Base-by-base conservation (phyloP, 2,888 invertebrate species). In the Ophonus ardosiacus region DNA sequence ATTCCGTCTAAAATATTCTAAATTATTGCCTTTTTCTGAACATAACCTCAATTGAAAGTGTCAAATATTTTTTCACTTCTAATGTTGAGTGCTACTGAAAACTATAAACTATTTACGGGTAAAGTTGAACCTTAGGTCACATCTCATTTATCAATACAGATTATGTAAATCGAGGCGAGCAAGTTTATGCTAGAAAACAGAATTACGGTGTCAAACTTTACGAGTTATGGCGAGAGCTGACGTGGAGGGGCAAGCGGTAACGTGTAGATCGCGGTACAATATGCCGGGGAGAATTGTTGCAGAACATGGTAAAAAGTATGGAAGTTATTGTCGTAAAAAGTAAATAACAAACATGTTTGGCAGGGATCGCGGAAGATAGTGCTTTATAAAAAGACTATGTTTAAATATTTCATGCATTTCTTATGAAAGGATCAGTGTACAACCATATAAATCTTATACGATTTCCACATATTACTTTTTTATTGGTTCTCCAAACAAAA, bases 81-180 rank as follows among this genome's bases (percentile, higher is more conserved):
- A 31, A 31, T 31, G 31, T 31, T 21, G 10, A 63, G 18, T 63
- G 24, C 18, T 8, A 21, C 21, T 18, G 59, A 17, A 8, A 21
- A 63, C 21, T 21, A 18, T 63, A 24, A 63, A 63, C 63, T 71
- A 71, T 71, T 71, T 40, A 24, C 40, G 43, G 71, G 7, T 15
- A n/a, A 31, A 38, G 43, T 38, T 71, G 71, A 63, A 63, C 63
- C 21, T 31, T 38, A 1, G 71, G 71, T 38, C 71, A 71, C 43
- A 43, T 71, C 71, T 71, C 71, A 71, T 71, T 71, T 40, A 71
- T 71, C 71, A 71, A 71, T 71, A 71, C 71, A 71, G 71, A 71
- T 71, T 71, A 71, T 71, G 71, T 71, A 71, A 71, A 71, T 71
- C 71, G 71, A 71, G 71, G 38, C 71, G 17, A 38, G 71, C 43